phyloP scores from a whole-genome alignment of 2,113 vertebrate species.

The Brachyistius frenatus region DNA sequence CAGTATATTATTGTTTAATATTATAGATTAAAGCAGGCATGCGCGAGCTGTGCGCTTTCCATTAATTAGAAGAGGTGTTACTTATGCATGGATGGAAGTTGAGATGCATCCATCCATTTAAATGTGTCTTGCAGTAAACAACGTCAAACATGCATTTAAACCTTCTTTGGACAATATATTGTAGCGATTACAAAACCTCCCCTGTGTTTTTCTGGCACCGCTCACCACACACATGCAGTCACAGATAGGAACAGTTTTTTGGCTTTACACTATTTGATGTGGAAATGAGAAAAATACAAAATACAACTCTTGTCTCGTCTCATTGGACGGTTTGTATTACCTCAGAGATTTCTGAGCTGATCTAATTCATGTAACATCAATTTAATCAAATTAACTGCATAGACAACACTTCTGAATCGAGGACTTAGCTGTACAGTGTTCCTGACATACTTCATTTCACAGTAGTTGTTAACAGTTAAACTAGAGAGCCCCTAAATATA shows the following conservation, averaged over 20 bases:
- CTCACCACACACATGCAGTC: background rate
- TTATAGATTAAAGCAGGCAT: background rate
- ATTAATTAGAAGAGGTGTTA: conserved; percentile 22
- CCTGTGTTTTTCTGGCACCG: background rate
- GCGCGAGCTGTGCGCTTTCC: background rate
- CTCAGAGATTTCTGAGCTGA: background rate
- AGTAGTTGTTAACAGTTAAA: background rate
- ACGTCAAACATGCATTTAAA: background rate
- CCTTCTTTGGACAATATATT: background rate
- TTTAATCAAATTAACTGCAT: conserved; percentile 5
- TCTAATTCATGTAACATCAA: conserved; percentile 14
- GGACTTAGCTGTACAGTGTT: background rate
- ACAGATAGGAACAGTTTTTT: background rate
- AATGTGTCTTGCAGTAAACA: background rate
- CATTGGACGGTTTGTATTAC: background rate
- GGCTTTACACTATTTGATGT: background rate
- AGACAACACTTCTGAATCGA: conserved; percentile 3
- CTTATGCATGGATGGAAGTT: background rate
- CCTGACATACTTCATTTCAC: conserved; percentile 17
- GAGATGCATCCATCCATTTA: background rate
- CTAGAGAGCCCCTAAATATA: background rate
- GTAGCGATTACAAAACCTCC: background rate
- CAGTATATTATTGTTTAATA: background rate
- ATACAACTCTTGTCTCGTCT: background rate
- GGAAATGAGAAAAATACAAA: background rate